Evolutionary conservation across 2,113 vertebrate genomes (phyloP).

Genomic region (Pleuronectes platessa): DNA sequence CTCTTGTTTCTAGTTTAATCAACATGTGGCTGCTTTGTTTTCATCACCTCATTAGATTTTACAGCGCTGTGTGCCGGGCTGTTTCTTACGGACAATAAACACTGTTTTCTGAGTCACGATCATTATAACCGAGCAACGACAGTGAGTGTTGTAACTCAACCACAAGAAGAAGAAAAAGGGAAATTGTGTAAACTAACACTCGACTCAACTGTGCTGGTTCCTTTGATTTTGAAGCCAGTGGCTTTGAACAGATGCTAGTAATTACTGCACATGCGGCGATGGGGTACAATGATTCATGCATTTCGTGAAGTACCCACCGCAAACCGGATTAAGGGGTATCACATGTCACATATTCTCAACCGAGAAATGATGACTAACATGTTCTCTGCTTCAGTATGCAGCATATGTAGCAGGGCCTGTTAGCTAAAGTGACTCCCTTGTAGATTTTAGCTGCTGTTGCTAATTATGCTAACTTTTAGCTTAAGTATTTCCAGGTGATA

Average conservation of each 20-base stretch:
- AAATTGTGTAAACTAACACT: conserved; percentile 47
- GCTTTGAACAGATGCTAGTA: conserved; percentile 60
- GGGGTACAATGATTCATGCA: conserved; percentile 55
- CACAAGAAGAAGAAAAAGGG: conserved; percentile 34
- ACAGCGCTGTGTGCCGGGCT: not conserved
- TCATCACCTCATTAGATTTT: conserved; percentile 10
- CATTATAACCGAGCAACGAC: conserved; percentile 14
- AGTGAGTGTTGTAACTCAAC: conserved; percentile 15
- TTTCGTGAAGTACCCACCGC: conserved; percentile 37
- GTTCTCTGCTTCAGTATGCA: not conserved
- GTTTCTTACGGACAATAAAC: conserved; percentile 31
- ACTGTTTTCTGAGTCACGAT: conserved; percentile 41
- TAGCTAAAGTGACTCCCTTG: too few species aligned
- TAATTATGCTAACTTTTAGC: too few species aligned
- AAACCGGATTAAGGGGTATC: conserved; percentile 27
- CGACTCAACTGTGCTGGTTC: conserved; percentile 19
- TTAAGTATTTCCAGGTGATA: too few species aligned
- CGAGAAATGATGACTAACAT: not conserved
- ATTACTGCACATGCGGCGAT: conserved; percentile 43
- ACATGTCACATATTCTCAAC: not conserved
- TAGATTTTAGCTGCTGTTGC: too few species aligned
- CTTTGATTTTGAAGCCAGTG: conserved; percentile 47
- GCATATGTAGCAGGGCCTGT: too few species aligned
- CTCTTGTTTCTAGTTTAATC: conserved; percentile 9
- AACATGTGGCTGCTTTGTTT: conserved; percentile 16